A percentile compares a stretch with the other conserved stretches of the same genome.
These are phyloP conservation scores for Myopa testacea DNA, from an alignment of 2,888 invertebrate species.

Conservation along the genomic window DNA sequence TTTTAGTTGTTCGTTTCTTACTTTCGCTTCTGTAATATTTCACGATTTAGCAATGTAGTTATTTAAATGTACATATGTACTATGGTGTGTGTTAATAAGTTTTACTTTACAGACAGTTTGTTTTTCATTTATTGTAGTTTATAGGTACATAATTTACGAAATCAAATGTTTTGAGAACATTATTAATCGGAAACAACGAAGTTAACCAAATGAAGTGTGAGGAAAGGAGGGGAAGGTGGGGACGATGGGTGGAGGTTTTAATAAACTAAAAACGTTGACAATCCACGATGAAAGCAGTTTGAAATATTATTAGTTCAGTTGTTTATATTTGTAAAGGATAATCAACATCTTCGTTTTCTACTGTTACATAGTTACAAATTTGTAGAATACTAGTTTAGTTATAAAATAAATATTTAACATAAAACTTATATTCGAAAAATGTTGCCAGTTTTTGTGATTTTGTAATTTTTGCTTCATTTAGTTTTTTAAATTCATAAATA, in stretches of 20 bases:
- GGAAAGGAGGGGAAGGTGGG: background rate
- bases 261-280: too few relatives aligned
- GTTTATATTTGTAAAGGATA: too few relatives aligned
- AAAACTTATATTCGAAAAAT: slow-evolving; percentile 24
- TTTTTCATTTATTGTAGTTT: background rate
- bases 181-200: background rate
- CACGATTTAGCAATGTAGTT: background rate
- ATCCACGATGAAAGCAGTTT: too few relatives aligned
- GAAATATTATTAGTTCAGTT: too few relatives aligned
- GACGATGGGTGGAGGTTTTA: too few relatives aligned
- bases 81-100: slow-evolving; percentile 10
- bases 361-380: slow-evolving; percentile 20
- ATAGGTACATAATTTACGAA: slow-evolving; percentile 26
- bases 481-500: background rate
- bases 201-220: background rate
- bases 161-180: background rate
- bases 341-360: slow-evolving; percentile 14
- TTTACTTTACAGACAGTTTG: slow-evolving; percentile 25
- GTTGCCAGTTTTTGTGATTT: slow-evolving; percentile 11
- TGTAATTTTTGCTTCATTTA: slow-evolving; percentile 19
- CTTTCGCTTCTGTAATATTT: background rate
- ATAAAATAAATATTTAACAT: slow-evolving; percentile 23
- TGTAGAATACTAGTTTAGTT: slow-evolving; percentile 10
- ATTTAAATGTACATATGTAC: slow-evolving; percentile 5
- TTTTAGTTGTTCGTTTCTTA: background rate